These are phyloP conservation scores for Lithophane socia DNA, from an alignment of 2,888 invertebrate genomes.

Conservation along the genomic window DNA sequence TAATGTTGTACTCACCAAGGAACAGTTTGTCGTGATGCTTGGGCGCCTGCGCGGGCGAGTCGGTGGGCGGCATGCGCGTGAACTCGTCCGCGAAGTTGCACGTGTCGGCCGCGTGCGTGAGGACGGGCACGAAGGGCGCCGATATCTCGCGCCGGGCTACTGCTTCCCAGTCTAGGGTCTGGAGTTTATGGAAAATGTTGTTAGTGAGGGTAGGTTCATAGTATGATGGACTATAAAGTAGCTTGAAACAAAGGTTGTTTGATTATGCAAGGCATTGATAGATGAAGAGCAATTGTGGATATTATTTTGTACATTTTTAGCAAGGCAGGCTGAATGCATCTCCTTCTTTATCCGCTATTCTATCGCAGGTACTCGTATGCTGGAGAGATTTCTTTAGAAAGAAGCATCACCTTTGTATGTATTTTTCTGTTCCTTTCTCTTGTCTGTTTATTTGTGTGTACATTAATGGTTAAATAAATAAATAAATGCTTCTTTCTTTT, in stretches of 20 bases:
- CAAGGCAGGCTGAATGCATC: background rate
- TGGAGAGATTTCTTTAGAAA: no score
- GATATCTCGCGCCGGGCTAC: conserved; percentile 94
- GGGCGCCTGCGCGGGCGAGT: conserved; percentile 97
- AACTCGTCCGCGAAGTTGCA: conserved; percentile 99
- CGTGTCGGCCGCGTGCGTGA: conserved; percentile 96
- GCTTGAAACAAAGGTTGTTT: background rate
- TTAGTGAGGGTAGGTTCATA: background rate
- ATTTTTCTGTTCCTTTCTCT: no score
- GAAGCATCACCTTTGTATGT: no score
- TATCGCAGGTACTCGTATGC: no score
- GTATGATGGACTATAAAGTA: background rate
- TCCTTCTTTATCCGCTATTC: no score
- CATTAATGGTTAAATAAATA: no score
- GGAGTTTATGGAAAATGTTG: background rate
- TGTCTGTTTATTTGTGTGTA: no score
- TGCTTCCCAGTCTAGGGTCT: conserved; percentile 95
- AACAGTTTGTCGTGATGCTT: conserved; percentile 96
- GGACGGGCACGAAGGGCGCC: conserved; percentile 97
- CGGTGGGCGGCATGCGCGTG: conserved; percentile 97
- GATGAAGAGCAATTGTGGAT: background rate
- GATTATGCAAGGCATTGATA: background rate
- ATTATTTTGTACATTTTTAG: background rate
- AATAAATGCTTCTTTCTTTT: background rate
- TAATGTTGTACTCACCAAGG: conserved; percentile 90